These are phyloP conservation scores for Hermatobates lingyangjiaoensis DNA, from an alignment of 1,140 invertebrate genomes.

Conservation along the genomic window DNA sequence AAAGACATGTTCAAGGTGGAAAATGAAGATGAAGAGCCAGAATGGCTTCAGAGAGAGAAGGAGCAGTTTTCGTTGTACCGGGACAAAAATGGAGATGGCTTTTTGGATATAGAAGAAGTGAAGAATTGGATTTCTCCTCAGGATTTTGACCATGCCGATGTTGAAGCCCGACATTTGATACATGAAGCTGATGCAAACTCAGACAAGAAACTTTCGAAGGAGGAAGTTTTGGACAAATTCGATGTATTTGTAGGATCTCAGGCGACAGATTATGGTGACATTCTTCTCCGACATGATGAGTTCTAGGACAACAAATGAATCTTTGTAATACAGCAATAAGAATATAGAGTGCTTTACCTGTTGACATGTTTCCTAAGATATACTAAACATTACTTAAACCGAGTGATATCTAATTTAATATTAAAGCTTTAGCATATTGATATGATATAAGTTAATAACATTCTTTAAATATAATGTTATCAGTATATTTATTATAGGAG, in stretches of 20 bases:
- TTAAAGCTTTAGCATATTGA: no score
- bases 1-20: slow-evolving; percentile 69
- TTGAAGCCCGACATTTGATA: slow-evolving; percentile 89
- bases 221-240: slow-evolving; percentile 87
- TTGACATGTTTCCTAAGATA: not conserved
- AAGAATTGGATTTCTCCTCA: slow-evolving; percentile 87
- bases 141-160: slow-evolving; percentile 91
- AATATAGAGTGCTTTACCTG: not conserved
- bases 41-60: slow-evolving; percentile 87
- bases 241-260: slow-evolving; percentile 97
- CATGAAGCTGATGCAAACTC: slow-evolving; percentile 80
- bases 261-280: slow-evolving; percentile 96
- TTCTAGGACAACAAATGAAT: slow-evolving; percentile 36
- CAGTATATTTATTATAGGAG: no score
- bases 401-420: no score
- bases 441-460: no score
- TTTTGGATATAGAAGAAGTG: slow-evolving; percentile 70
- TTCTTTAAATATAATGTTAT: no score
- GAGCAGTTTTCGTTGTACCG: slow-evolving; percentile 73
- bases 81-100: slow-evolving; percentile 76
- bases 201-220: slow-evolving; percentile 75
- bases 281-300: slow-evolving; percentile 81
- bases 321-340: no score
- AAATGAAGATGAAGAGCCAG: slow-evolving; percentile 63
- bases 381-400: no score